Evolutionary conservation across 1,140 invertebrate genomes (phyloP).

Genomic region (Aphaenogaster floridana): DNA sequence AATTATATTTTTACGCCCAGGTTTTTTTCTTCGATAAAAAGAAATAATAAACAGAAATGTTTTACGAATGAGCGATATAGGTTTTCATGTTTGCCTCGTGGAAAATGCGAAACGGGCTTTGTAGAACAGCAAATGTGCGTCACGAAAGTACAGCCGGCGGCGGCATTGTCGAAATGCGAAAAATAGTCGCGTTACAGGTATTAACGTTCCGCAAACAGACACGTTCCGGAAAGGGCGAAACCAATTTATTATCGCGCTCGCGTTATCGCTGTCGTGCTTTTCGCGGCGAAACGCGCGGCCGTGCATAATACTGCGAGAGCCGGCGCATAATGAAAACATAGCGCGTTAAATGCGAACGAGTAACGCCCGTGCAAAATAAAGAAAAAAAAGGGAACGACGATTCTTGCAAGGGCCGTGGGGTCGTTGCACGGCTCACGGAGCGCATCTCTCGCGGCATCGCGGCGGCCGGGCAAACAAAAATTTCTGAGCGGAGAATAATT

Average conservation of each 20-base stretch:
- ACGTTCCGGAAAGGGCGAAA: slow-evolving; percentile 36
- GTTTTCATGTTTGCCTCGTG: slow-evolving; percentile 26
- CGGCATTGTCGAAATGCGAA: slow-evolving; percentile 53
- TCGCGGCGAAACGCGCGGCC: slow-evolving; percentile 21
- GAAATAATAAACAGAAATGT: background rate
- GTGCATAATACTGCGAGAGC: slow-evolving; percentile 6
- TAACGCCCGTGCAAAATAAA: slow-evolving; percentile 39
- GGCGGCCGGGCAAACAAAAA: slow-evolving; percentile 29
- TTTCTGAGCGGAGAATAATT: slow-evolving; percentile 33
- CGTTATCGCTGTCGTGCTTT: slow-evolving; percentile 50
- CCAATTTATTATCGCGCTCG: slow-evolving; percentile 54
- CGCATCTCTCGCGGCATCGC: slow-evolving; percentile 26
- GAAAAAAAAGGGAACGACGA: background rate
- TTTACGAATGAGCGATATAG: slow-evolving; percentile 27
- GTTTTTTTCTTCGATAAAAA: background rate
- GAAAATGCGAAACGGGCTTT: slow-evolving; percentile 31
- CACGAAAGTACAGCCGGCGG: background rate
- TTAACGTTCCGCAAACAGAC: slow-evolving; percentile 45
- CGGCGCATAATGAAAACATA: slow-evolving; percentile 47
- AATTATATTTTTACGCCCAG: slow-evolving; percentile 6
- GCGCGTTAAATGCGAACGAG: slow-evolving; percentile 46
- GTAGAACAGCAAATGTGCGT: background rate
- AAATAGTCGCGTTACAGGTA: slow-evolving; percentile 43
- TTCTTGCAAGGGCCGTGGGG: slow-evolving; percentile 22
- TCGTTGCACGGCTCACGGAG: background rate